Conservation (phyloP, 2,888 invertebrate species). For the Lycaena phlaeas region DNA sequence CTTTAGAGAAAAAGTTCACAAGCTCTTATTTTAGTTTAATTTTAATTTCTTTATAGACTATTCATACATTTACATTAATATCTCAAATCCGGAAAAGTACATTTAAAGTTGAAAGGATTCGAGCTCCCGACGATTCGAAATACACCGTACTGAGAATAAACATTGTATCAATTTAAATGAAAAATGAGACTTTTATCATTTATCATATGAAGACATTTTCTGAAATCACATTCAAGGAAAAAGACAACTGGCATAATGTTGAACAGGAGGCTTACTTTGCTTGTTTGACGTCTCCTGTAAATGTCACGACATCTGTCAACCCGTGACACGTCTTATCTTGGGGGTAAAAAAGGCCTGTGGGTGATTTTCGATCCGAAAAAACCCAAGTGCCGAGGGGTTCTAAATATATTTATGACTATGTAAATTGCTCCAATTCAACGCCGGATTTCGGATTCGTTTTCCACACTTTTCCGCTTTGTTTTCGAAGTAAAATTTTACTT, state of each 20-base stretch:
- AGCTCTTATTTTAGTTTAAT: no score
- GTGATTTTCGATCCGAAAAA: constrained; percentile 36
- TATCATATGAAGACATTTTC: no score
- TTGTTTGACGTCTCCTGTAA: constrained; percentile 49
- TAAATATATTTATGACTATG: constrained; percentile 71
- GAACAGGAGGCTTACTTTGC: constrained; percentile 28
- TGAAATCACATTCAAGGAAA: no score
- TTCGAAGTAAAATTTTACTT: constrained; percentile 1
- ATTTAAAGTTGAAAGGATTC: no score
- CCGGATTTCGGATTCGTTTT: constrained; percentile 40
- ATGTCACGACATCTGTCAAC: constrained; percentile 64
- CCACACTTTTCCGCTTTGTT: constrained; percentile 27
- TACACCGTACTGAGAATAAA: no score
- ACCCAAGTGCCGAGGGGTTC: constrained; percentile 28
- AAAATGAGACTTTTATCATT: no score
- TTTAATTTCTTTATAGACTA: no score
- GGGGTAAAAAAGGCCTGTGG: constrained; percentile 45
- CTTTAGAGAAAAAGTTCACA: no score
- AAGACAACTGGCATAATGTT: constrained; percentile 18
- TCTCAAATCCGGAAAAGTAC: no score
- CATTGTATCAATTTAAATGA: no score
- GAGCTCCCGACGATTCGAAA: no score
- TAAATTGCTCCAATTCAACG: constrained; percentile 55
- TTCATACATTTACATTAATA: no score
- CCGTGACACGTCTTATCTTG: constrained; percentile 60